Evolutionary conservation across 64 coral and sea anemone species (phyloP).

Genomic region (Astreopora myriophthalma): DNA sequence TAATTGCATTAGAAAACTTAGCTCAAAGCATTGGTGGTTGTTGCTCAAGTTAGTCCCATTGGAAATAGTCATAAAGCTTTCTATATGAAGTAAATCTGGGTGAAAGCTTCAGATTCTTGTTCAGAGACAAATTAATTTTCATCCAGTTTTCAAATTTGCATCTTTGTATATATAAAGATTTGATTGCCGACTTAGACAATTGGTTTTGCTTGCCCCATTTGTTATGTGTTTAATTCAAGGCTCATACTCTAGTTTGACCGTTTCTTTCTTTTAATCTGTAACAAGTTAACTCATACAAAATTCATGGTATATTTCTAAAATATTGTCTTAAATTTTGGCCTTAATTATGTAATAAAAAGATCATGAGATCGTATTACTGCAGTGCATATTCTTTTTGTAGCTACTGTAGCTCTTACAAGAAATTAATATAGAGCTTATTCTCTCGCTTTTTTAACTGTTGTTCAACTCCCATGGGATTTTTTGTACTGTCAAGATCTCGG

Average conservation of each 20-base stretch:
- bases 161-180: conserved; percentile 2
- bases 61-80: not conserved
- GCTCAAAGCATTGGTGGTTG: not conserved
- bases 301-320: conserved; percentile 26
- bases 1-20: not conserved
- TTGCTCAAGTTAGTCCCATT: not conserved
- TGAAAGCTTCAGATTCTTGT: not conserved
- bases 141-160: not conserved
- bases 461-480: too few species aligned
- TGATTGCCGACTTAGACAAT: not conserved
- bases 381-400: not conserved
- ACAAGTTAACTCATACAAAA: not conserved
- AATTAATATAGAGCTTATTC: too few species aligned
- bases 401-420: not conserved
- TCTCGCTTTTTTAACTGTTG: too few species aligned
- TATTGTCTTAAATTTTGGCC: conserved; percentile 20
- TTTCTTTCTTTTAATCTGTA: not conserved
- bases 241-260: not conserved
- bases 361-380: not conserved
- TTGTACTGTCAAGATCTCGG: too few species aligned
- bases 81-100: not conserved
- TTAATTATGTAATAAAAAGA: conserved; percentile 52
- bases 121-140: not conserved
- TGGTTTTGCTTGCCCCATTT: not conserved
- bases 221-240: not conserved